Base-by-base conservation (phyloP, 2,113 vertebrate genomes). In the Anser brachyrhynchus region DNA sequence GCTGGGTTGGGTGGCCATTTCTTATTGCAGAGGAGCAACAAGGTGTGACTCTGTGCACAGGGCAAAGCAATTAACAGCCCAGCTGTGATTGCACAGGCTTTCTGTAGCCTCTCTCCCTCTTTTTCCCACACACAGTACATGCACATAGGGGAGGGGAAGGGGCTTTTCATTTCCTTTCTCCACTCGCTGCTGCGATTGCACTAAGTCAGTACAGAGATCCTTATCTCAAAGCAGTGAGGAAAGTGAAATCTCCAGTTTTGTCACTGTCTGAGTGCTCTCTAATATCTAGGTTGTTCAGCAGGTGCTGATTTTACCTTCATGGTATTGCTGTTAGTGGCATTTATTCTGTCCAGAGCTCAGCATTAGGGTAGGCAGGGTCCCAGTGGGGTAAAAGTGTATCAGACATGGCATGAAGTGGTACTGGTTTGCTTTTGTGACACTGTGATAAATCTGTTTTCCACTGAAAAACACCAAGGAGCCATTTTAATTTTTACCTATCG, bases 31-130 rank as follows among this genome's bases (percentile, higher is more conserved):
- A 76, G 62, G 58, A 95, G 77, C 73, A 66, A 0, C 61, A 92
- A 81, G 93, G 86, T 92, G 90, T 78, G 89, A 76, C 71, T 70
- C 43, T 43, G 52, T 52, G 88, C 76, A 25, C 73, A 65, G 90
- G 61, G 61, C 76, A 82, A 65, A 89, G 89, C 90, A 89, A 58
- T 89, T 52, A 94, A 70, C 29, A 93, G 74, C 84, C 65, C 93
- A 76, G 95, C 96, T 91, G 89, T 51, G 91, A 94, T 43, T 84
- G 84, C 84, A 55, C 86, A 92, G 80, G n/a, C 14, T 91, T 57
- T 79, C 84, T 44, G 14, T 16, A 41, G 54, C 41, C 70, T 75
- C 67, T 54, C 59, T 67, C 72, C 55, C 69, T 79, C 51, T 79
- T 51, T 65, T 35, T 70, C 87, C 87, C 93, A 77, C 81, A 31